Conservation (phyloP, 1,140 invertebrate genomes). For the Bursaphelenchus mucronatus region DNA sequence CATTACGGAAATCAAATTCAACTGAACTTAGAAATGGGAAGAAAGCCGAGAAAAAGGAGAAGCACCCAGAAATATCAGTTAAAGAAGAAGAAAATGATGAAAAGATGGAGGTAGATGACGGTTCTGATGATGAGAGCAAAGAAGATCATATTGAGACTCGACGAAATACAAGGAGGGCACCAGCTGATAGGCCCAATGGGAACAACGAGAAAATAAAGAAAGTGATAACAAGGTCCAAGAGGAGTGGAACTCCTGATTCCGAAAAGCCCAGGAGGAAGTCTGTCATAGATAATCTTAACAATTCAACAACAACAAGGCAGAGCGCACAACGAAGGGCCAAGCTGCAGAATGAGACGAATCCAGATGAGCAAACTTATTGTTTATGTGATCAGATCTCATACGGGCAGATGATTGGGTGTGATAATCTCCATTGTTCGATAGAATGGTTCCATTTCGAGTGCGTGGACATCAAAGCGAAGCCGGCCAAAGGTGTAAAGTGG, state of each 20-base stretch:
- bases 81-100: no score
- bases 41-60: slow-evolving; percentile 2
- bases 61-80: no score
- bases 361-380: slow-evolving; percentile 15
- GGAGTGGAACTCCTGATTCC: no score
- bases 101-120: no score
- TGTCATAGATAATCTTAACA: not conserved
- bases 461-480: slow-evolving; percentile 5
- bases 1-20: not conserved
- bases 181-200: no score
- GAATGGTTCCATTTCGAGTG: slow-evolving; percentile 12
- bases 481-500: slow-evolving; percentile 11
- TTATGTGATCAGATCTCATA: slow-evolving; percentile 19
- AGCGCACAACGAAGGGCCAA: slow-evolving; percentile 13
- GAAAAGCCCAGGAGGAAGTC: not conserved
- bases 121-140: no score
- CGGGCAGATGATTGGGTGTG: slow-evolving; percentile 16
- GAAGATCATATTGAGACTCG: no score
- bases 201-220: no score
- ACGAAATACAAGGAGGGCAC: no score
- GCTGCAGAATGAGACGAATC: slow-evolving; percentile 7
- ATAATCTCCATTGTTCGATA: slow-evolving; percentile 4
- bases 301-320: not conserved
- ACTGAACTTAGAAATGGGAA: slow-evolving; percentile 1
- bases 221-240: no score